Evolutionary conservation across 2,113 vertebrate species (phyloP).

Genomic region (Podilymbus podiceps): DNA sequence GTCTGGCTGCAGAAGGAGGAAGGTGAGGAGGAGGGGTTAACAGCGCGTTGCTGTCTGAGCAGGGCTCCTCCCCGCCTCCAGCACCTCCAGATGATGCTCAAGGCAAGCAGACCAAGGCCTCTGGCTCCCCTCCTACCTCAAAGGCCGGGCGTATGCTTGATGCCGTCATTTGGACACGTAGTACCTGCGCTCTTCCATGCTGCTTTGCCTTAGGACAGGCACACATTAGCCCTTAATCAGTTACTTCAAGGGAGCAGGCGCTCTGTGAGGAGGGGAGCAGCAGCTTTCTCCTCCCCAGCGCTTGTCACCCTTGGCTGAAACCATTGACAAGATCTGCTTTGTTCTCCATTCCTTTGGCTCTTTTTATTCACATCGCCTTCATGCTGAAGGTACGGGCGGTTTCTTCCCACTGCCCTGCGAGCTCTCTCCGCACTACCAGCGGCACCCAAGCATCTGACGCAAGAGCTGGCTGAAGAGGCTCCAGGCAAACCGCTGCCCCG

Average conservation of each 20-base stretch:
- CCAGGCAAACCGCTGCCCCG: background rate
- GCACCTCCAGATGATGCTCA: background rate
- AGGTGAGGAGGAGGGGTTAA: background rate
- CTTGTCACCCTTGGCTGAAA: background rate
- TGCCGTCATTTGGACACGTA: background rate
- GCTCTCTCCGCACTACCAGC: background rate
- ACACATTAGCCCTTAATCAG: background rate
- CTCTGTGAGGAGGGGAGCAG: background rate
- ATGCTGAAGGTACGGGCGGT: background rate
- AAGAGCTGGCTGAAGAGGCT: background rate
- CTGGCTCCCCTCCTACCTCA: background rate
- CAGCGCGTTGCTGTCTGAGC: rapidly evolving
- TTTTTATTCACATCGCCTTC: background rate
- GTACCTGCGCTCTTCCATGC: background rate
- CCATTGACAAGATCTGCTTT: background rate
- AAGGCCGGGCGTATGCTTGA: background rate
- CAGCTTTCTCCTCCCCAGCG: background rate
- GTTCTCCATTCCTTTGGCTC: background rate
- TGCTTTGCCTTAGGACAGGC: background rate
- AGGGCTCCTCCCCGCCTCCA: background rate
- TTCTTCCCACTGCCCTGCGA: background rate
- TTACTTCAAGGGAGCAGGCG: background rate
- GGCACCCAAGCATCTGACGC: background rate
- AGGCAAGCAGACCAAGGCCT: background rate
- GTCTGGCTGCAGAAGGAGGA: rapidly evolving